These are phyloP conservation scores for Aplocera efformata DNA, from an alignment of 2,888 invertebrate genomes.

Conservation along the genomic window DNA sequence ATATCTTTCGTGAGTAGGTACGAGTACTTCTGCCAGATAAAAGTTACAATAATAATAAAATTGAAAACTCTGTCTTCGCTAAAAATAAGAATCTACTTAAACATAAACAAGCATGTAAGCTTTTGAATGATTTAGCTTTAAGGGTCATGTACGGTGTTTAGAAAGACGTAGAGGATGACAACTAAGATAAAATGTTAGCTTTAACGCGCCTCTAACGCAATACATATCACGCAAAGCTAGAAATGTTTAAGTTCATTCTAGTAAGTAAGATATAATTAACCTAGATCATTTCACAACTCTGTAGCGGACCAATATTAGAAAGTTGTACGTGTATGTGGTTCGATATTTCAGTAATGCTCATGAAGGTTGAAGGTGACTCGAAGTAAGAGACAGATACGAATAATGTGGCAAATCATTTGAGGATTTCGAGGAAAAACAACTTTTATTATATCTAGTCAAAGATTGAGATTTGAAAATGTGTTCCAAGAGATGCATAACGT, in stretches of 20 bases:
- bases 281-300: slow-evolving; percentile 75
- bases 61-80: slow-evolving; percentile 44
- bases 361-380: slow-evolving; percentile 11
- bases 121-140: slow-evolving; percentile 34
- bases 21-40: slow-evolving; percentile 43
- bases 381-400: neutral
- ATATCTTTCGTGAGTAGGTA: slow-evolving; percentile 62
- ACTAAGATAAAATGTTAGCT: slow-evolving; percentile 47
- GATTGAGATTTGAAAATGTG: slow-evolving; percentile 1
- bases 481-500: slow-evolving; percentile 9
- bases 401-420: neutral
- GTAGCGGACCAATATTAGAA: slow-evolving; percentile 81
- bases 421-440: slow-evolving; percentile 5
- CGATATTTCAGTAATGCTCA: slow-evolving; percentile 31
- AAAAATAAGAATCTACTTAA: slow-evolving; percentile 33
- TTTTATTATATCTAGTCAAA: slow-evolving; percentile 3
- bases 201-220: slow-evolving; percentile 75
- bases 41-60: slow-evolving; percentile 33
- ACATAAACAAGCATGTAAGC: slow-evolving; percentile 33
- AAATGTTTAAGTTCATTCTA: slow-evolving; percentile 70
- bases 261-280: slow-evolving; percentile 63
- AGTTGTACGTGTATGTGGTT: slow-evolving; percentile 74
- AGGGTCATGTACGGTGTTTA: slow-evolving; percentile 36
- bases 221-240: slow-evolving; percentile 79
- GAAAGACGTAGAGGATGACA: slow-evolving; percentile 40